Conservation (phyloP, 2,797 vertebrate species). For the Podarcis siculus region DNA sequence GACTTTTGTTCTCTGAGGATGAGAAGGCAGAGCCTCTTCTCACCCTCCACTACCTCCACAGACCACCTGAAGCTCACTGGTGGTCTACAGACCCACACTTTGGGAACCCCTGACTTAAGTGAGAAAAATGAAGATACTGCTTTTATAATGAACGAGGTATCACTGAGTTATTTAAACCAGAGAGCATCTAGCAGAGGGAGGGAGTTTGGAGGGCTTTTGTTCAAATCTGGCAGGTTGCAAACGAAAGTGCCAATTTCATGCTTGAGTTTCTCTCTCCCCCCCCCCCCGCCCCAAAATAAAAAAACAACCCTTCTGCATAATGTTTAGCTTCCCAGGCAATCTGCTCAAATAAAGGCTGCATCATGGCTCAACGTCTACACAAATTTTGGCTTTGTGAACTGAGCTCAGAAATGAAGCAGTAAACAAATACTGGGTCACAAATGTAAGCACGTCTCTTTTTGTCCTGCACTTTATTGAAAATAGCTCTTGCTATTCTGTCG, state of each 20-base stretch:
- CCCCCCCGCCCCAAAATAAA: not conserved
- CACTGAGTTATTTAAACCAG: not conserved
- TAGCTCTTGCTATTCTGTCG: not conserved
- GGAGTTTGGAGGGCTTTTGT: not conserved
- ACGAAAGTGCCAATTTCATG: not conserved
- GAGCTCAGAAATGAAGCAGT: not conserved
- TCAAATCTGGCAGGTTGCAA: not conserved
- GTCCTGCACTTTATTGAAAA: not conserved
- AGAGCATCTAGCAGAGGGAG: not conserved
- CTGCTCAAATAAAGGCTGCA: not conserved
- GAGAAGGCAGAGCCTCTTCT: no score
- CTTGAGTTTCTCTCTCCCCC: constrained; percentile 22
- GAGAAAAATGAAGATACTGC: not conserved
- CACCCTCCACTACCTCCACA: no score
- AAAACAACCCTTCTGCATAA: not conserved
- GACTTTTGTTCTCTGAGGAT: no score
- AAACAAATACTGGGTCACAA: not conserved
- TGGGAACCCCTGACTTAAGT: not conserved
- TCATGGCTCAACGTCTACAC: not conserved
- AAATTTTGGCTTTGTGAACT: constrained; percentile 18
- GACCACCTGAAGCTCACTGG: no score
- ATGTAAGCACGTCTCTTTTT: not conserved
- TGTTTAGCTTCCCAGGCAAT: constrained; percentile 5
- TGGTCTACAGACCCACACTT: no score
- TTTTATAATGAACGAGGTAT: not conserved